Evolutionary conservation across 2,113 vertebrate genomes (phyloP).

Genomic region (Brachyhypopomus occidentalis): DNA sequence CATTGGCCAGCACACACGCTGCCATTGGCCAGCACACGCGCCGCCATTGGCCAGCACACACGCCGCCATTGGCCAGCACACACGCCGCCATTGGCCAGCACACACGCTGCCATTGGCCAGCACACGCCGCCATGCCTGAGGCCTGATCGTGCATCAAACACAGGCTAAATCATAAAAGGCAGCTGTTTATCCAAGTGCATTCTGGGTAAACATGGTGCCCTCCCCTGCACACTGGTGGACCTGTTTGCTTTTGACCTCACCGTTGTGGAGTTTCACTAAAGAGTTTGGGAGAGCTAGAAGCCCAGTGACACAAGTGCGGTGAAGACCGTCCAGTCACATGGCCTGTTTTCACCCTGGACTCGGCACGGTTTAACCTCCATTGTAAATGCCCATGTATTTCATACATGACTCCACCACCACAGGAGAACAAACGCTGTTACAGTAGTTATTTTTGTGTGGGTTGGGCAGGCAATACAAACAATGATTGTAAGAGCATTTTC

Average conservation of each 20-base stretch:
- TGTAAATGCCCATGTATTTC: neutral
- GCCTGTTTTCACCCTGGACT: neutral
- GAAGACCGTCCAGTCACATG: too few species aligned
- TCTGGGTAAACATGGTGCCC: conserved; percentile 19
- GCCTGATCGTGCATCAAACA: conserved; percentile 18
- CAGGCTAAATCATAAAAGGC: conserved; percentile 21
- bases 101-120: neutral
- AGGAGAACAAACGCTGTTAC: neutral
- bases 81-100: too few species aligned
- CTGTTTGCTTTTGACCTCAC: neutral
- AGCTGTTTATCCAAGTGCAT: conserved; percentile 36
- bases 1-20: too few species aligned
- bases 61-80: too few species aligned
- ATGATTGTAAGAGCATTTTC: neutral
- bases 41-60: too few species aligned
- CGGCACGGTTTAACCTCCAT: neutral
- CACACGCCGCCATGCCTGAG: neutral
- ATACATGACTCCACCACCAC: neutral
- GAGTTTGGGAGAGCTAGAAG: neutral
- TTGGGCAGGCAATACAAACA: conserved; percentile 11
- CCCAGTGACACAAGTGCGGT: neutral
- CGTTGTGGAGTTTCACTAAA: conserved; percentile 18
- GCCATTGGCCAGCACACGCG: neutral
- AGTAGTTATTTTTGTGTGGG: neutral
- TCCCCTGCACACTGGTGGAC: conserved; percentile 16